These are phyloP conservation scores for Allobates femoralis DNA, from an alignment of 2,797 vertebrate genomes.

Conservation along the genomic window DNA sequence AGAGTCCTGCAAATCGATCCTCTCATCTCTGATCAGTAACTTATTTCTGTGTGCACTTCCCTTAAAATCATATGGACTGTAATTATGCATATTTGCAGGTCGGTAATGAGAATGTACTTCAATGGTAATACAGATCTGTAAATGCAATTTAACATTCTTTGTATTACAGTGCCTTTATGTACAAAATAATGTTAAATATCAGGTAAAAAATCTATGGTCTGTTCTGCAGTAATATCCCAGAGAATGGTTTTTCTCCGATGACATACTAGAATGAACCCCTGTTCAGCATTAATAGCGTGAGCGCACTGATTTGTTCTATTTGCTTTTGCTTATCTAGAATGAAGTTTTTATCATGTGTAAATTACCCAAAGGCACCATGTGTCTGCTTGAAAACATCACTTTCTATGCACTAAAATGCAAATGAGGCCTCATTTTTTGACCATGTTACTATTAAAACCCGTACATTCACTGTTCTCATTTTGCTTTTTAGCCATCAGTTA, in stretches of 20 bases:
- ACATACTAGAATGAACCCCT: slow-evolving; percentile 13
- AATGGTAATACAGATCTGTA: not conserved
- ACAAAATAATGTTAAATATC: not conserved
- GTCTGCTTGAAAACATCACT: slow-evolving; percentile 70
- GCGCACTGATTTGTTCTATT: slow-evolving; percentile 32
- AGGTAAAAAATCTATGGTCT: too few relatives aligned
- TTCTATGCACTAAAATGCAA: slow-evolving; percentile 77
- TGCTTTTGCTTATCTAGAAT: slow-evolving; percentile 29
- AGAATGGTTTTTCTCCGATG: not conserved
- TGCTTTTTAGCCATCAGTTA: slow-evolving; percentile 64
- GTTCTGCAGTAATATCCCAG: not conserved
- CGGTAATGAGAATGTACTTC: not conserved
- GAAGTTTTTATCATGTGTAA: slow-evolving; percentile 52
- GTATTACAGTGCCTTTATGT: not conserved
- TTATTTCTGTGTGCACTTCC: too few relatives aligned
- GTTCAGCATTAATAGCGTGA: slow-evolving; percentile 16
- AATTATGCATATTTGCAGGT: not conserved
- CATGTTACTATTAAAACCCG: slow-evolving; percentile 67
- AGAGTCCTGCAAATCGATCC: too few relatives aligned
- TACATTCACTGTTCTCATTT: slow-evolving; percentile 74
- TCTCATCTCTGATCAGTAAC: too few relatives aligned
- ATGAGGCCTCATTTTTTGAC: slow-evolving; percentile 72
- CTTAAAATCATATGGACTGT: not conserved
- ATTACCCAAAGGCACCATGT: slow-evolving; percentile 33
- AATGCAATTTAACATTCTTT: not conserved